Evolutionary conservation across 2,797 vertebrate genomes (phyloP), one percentile per base, ranked within the genome.

Genomic region (Alosa sapidissima): DNA sequence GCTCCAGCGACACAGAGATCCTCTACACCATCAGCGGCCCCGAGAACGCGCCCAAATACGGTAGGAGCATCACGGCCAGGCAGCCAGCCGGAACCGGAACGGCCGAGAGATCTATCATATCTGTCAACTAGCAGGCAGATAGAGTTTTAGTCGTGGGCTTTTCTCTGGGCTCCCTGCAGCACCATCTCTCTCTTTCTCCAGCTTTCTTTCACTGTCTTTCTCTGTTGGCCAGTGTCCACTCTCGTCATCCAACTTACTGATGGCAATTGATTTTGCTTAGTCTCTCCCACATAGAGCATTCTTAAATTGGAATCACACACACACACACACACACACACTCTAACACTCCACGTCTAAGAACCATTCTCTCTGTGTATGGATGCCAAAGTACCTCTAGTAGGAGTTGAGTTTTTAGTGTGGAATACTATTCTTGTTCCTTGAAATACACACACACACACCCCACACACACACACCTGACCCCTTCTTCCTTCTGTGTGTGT

Each of bases 11-110:
- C 3, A 95, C 97, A 0, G 93, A 96, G 84, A 95, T 99, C 52
- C 85, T 96, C 88, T 99, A 97, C 94, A 96, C 90, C 87, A 95
- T 99, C 88, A 83, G 88, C 0, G 14, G 86, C 19, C 87, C 91
- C 2, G 88, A 91, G 0, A 95, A 94, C 10, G 91, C 88, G 60
- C 98, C 97, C 3, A 93, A 89, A 86, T 94, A 97, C 6, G 98
- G 98, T 99, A 96, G 68, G 68, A 41, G 68, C 8, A 3, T 60
- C 0, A 28, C 68, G 6, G 68, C 28, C 13, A 51, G 10, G 7
- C 68, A 5, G 36, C 11, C 68, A 41, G 33, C 14, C 11, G 13
- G 33, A 13, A 8, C 68, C 33, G 36, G 13, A 5, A 75, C 33
- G 11, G 14, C 5, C 5, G 68, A 41, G 33, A 14, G 41, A 75